A percentile compares a stretch with the other conserved stretches of the same genome.
These are phyloP conservation scores for Lophochroa leadbeateri DNA, from an alignment of 2,113 vertebrate genomes.

Conservation along the genomic window DNA sequence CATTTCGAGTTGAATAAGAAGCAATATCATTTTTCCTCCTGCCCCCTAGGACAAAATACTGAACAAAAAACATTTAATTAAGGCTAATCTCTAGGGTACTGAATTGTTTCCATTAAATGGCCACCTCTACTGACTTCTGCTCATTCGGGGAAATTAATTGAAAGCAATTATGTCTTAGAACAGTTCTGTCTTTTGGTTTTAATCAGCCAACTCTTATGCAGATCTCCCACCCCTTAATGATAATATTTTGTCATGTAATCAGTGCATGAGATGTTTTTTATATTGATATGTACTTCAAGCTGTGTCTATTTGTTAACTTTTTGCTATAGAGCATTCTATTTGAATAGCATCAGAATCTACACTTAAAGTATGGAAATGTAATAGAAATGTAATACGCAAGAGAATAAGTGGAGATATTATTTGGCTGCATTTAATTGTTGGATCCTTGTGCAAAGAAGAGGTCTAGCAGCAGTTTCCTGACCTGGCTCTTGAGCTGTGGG, in stretches of 20 bases:
- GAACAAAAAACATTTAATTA: conserved; percentile 43
- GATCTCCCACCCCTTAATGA: conserved; percentile 15
- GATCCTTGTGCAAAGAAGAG: too few relatives aligned
- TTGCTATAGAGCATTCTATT: background rate
- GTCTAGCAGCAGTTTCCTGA: too few relatives aligned
- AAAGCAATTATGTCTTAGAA: conserved; percentile 44
- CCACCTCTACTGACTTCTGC: conserved; percentile 28
- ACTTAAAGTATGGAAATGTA: background rate
- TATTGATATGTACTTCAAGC: conserved; percentile 6
- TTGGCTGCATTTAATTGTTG: background rate
- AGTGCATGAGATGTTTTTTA: background rate
- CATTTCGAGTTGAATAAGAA: conserved; percentile 1
- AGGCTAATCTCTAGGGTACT: conserved; percentile 17
- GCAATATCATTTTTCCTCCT: background rate
- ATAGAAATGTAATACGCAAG: background rate
- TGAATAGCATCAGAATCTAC: background rate
- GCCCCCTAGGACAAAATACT: background rate
- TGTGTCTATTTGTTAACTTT: background rate
- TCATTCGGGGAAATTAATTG: conserved; percentile 53
- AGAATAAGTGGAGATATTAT: background rate
- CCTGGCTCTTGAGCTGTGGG: too few relatives aligned
- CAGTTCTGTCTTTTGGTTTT: conserved; percentile 13
- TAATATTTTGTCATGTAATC: conserved; percentile 25
- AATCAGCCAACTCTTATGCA: background rate
- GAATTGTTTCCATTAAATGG: conserved; percentile 26